Evolutionary conservation across 2,113 vertebrate species (phyloP).

Genomic region (Oreotragus oreotragus): DNA sequence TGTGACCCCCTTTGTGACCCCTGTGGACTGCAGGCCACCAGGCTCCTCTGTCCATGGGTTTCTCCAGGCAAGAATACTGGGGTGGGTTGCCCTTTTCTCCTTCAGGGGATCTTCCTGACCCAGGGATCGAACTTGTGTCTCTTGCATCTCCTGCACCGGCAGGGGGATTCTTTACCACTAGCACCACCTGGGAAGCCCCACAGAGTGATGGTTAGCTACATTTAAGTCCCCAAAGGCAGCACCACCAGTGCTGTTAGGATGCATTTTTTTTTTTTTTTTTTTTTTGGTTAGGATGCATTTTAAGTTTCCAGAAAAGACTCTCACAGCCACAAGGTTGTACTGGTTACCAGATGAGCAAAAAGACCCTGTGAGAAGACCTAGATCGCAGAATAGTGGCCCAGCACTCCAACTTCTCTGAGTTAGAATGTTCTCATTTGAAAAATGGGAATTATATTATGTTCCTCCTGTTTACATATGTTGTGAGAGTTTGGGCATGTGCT

Average conservation of each 20-base stretch:
- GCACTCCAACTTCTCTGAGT: fast-evolving
- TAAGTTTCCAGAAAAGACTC: neutral
- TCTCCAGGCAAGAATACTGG: neutral
- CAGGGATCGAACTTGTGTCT: neutral
- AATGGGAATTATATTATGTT: neutral
- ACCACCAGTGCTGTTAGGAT: fast-evolving
- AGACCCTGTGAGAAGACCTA: neutral
- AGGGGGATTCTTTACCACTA: neutral
- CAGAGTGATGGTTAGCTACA: fast-evolving
- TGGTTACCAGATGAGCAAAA: fast-evolving
- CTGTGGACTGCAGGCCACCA: neutral
- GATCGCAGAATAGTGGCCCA: neutral
- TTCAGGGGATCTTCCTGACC: neutral
- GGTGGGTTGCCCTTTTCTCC: neutral
- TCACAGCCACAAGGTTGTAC: fast-evolving
- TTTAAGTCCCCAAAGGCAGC: fast-evolving
- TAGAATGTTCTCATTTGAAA: neutral
- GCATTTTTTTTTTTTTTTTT: too few species aligned
- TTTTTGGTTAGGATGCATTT: neutral
- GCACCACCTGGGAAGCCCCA: neutral
- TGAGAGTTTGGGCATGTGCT: neutral
- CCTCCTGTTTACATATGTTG: too few species aligned
- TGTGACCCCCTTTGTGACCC: neutral
- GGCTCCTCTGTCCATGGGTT: neutral
- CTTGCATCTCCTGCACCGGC: neutral